Base-by-base conservation (phyloP, 1,140 invertebrate species). In the Amphibalanus amphitrite region DNA sequence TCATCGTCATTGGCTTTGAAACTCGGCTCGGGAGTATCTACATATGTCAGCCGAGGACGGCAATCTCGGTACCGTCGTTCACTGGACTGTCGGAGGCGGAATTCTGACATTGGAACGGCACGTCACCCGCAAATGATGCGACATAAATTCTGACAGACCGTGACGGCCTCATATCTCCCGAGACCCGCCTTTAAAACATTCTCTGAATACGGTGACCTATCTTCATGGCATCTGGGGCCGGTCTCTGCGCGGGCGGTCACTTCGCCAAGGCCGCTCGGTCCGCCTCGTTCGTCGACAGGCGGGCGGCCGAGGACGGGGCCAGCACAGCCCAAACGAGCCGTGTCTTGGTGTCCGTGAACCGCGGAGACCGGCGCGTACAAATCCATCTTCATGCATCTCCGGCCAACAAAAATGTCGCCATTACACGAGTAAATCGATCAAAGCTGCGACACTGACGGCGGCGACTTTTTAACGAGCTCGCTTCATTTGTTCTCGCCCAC, bases 351-450 rank as follows among this genome's bases (percentile, higher is more conserved):
- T 3, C 47, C 47, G 1, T 59, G 47, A 59, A 59, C 47, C 6
- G 6, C 47, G 47, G 47, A 8, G 47, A 20, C 47, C 1, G 13
- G 47, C 47, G 3, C 47, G 47, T 23, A 59, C 47, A 59, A 59
- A 59, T 59, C 47, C 47, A 59, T 59, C 47, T 59, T 59, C 47
- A 59, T 59, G 47, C 47, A 59, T 59, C 47, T 59, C 47, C 47
- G 47, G 47, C 47, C 47, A 59, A 59, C 47, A 59, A 59, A 59
- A 59, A 59, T 59, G 47, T 59, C 47, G 13, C 47, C 47, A 59
- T 59, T 20, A 59, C 47, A 20, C 47, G 47, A 13, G 47, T 59
- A 59, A 59, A 59, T 59, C 47, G 47, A 59, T 59, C 47, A 59
- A 59, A 13, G 47, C 47, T 13, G 47, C 47, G 33, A 38, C 33